These are phyloP conservation scores for Muscidifurax raptorellus DNA, from an alignment of 1,140 invertebrate species.

Conservation along the genomic window DNA sequence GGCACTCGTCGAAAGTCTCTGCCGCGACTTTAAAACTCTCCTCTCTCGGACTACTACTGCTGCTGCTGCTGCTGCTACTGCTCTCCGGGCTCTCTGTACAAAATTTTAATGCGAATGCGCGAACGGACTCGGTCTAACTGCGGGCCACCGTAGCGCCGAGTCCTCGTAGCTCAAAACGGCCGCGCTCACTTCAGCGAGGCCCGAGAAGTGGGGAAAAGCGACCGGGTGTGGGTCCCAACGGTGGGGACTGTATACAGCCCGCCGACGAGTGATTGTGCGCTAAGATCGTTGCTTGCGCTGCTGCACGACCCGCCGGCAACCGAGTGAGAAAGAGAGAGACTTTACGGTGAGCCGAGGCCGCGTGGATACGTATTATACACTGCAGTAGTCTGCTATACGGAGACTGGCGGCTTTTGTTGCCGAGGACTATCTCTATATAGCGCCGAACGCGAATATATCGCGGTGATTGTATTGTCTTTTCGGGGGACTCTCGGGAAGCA, in stretches of 20 bases:
- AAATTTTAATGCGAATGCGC: conserved; percentile 72
- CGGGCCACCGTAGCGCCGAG: conserved; percentile 65
- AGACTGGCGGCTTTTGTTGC: not conserved
- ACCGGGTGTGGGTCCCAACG: conserved; percentile 54
- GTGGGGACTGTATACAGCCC: conserved; percentile 25
- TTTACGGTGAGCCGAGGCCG: conserved; percentile 9
- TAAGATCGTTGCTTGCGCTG: conserved; percentile 9
- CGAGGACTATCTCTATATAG: too few relatives aligned
- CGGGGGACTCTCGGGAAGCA: too few relatives aligned
- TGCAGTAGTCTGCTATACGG: not conserved
- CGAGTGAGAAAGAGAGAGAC: conserved; percentile 12
- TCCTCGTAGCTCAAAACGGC: conserved; percentile 62
- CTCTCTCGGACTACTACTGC: not conserved
- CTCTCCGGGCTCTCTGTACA: conserved; percentile 34
- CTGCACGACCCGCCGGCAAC: not conserved
- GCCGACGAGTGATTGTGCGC: conserved; percentile 33
- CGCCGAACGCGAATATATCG: not conserved
- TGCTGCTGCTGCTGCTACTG: not conserved
- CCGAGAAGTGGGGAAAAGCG: conserved; percentile 61
- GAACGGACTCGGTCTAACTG: conserved; percentile 74
- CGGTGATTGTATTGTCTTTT: not conserved
- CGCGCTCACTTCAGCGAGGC: conserved; percentile 5
- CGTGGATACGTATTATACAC: too few relatives aligned
- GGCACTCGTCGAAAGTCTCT: not conserved
- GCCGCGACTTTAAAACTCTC: not conserved